phyloP scores from a whole-genome alignment of 2,113 vertebrate species.

The Malurus elegans region DNA sequence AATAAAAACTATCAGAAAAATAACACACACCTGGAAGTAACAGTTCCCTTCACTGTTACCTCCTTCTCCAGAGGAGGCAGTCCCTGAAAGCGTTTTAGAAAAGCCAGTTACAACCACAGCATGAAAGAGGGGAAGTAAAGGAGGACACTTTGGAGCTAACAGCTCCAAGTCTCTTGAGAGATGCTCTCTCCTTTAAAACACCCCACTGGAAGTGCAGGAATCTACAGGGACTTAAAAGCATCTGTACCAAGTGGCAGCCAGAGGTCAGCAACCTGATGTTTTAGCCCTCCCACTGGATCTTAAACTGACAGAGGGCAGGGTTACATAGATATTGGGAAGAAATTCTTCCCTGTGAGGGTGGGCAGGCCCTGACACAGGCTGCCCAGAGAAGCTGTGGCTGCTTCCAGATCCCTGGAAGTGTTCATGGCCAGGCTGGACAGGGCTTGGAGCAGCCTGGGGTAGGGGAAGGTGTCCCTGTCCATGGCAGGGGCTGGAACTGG shows the following conservation, averaged over 20 bases:
- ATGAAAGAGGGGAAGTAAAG: fast-evolving
- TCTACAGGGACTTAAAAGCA: background rate
- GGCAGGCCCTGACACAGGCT: fast-evolving
- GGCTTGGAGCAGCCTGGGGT: background rate
- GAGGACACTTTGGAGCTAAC: background rate
- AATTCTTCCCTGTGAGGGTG: background rate
- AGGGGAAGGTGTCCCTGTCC: background rate
- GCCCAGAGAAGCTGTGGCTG: background rate
- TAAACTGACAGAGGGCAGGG: background rate
- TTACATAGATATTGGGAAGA: background rate
- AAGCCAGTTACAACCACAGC: background rate
- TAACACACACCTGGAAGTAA: background rate
- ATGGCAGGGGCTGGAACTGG: background rate
- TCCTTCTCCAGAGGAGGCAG: background rate
- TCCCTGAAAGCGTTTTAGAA: background rate
- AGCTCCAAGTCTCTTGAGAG: background rate
- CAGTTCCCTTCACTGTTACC: background rate
- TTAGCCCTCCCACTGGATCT: background rate
- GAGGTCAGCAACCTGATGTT: background rate
- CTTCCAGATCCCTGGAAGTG: background rate
- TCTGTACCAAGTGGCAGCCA: background rate
- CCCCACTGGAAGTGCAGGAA: background rate
- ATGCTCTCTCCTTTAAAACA: background rate
- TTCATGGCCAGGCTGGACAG: fast-evolving
- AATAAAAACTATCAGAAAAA: background rate